Base-by-base conservation (phyloP, 2,113 vertebrate species). In the Colistium nudipinnis region DNA sequence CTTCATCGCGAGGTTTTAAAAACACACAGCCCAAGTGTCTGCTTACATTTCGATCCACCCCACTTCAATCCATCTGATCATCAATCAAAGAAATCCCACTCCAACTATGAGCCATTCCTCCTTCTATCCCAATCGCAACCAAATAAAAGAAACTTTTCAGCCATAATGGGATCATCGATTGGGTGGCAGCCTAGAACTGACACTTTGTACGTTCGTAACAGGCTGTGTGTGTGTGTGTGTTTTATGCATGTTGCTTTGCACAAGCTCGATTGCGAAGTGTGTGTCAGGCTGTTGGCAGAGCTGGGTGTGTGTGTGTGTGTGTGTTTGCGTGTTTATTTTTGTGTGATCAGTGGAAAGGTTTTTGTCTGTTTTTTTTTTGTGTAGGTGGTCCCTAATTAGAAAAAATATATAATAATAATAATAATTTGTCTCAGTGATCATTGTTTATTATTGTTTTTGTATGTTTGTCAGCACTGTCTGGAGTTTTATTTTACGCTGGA, bases 101-200 rank as follows among this genome's bases (percentile, higher is more conserved):
- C 84, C 87, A 88, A 87, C 85, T 85, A 87, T 82, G 69, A 87
- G 77, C 66, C 53, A 27, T 53, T 61, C 60, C 49, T 77, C 59
- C 60, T 44, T 62, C 47, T 63, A 55, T 57, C 38, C 49, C 81
- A 82, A 81, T 87, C 80, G 76, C 48, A 87, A 80, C n/a, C 81
- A 80, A 79, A 89, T 85, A 79, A 82, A 85, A 84, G 52, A 77
- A 70, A 76, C 72, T 85, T 82, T 83, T 79, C 62, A 69, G 66
- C 80, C 67, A 54, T 83, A 84, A 86, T 87, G 86, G 81, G 81
- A 81, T 87, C 78, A 88, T 90, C 8, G 79, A 88, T 86, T 57
- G 44, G 76, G 60, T 64, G 62, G 66, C 66, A 62, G 76, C 77
- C 74, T 62, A 25, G 74, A 68, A 80, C 61, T 67, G 51, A 85